phyloP scores from a whole-genome alignment of 2,888 invertebrate species.

The Lepas anatifera region DNA sequence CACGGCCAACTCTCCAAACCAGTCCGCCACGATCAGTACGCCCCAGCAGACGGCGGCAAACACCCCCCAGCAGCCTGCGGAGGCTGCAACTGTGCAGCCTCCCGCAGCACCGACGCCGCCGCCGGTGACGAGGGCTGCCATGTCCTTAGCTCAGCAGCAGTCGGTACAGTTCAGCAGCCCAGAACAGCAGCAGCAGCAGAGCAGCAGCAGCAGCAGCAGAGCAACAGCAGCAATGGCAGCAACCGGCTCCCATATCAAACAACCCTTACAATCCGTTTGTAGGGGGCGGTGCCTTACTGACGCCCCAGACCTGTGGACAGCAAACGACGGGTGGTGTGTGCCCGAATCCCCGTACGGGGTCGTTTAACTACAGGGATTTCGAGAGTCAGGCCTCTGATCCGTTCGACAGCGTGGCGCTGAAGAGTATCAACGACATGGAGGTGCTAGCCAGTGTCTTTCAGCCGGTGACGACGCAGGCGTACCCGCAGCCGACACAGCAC shows the following conservation, averaged over 20 bases:
- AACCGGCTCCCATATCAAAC: not conserved
- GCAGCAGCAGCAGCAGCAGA: no score
- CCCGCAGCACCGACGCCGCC: not conserved
- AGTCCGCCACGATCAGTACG: no score
- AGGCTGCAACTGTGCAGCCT: not conserved
- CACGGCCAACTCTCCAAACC: not conserved
- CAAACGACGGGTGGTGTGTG: not conserved
- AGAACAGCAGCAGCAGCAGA: no score
- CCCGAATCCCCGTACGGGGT: not conserved
- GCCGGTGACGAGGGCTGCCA: no score
- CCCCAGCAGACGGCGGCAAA: no score
- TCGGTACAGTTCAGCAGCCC: no score
- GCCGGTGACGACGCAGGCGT: conserved; percentile 17
- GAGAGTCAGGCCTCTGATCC: conserved; percentile 85
- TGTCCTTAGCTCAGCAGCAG: no score
- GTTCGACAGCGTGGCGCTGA: conserved; percentile 83
- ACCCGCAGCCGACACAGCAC: not conserved
- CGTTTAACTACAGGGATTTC: conserved; percentile 47
- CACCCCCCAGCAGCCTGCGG: not conserved
- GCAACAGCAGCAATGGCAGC: no score
- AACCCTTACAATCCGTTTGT: not conserved
- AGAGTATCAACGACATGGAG: conserved; percentile 85
- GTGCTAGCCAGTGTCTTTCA: conserved; percentile 64
- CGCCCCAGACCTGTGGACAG: not conserved
- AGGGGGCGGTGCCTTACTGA: not conserved